A percentile compares a stretch with the other conserved stretches of the same genome.
Evolutionary conservation across 2,797 vertebrate genomes (phyloP).

Genomic region (Syncerus caffer): DNA sequence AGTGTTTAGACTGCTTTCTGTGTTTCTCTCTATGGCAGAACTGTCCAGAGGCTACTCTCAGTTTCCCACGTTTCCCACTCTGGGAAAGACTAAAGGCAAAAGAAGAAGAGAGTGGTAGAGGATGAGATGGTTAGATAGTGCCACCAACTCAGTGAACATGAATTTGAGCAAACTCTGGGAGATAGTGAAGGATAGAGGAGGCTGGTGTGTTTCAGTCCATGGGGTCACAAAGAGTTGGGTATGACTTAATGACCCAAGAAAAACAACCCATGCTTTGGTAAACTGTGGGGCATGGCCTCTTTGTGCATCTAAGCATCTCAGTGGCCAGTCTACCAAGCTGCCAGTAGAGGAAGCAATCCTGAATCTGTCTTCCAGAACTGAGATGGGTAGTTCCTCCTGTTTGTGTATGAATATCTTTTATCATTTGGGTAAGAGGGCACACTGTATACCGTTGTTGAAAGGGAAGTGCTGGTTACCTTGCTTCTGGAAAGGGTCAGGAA

Average conservation of each 20-base stretch:
- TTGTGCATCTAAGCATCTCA: background rate
- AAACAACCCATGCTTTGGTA: background rate
- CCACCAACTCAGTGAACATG: background rate
- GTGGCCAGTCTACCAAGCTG: rapidly evolving
- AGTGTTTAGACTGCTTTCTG: background rate
- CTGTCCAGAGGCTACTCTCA: background rate
- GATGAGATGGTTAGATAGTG: background rate
- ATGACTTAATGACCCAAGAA: background rate
- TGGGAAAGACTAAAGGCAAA: background rate
- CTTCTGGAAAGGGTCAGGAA: background rate
- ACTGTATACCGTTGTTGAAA: background rate
- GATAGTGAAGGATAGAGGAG: background rate
- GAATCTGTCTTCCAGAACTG: background rate
- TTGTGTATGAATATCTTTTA: background rate
- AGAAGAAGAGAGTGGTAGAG: background rate
- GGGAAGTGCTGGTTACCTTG: background rate
- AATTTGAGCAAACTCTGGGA: background rate
- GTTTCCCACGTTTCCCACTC: background rate
- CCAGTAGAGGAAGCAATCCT: background rate
- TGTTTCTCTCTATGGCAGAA: background rate
- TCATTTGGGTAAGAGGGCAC: background rate
- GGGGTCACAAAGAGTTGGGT: background rate
- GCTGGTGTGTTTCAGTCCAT: background rate
- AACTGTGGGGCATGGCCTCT: background rate
- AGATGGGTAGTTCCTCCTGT: background rate